These are phyloP conservation scores for Blera fallax DNA, from an alignment of 2,888 invertebrate species.

Conservation along the genomic window DNA sequence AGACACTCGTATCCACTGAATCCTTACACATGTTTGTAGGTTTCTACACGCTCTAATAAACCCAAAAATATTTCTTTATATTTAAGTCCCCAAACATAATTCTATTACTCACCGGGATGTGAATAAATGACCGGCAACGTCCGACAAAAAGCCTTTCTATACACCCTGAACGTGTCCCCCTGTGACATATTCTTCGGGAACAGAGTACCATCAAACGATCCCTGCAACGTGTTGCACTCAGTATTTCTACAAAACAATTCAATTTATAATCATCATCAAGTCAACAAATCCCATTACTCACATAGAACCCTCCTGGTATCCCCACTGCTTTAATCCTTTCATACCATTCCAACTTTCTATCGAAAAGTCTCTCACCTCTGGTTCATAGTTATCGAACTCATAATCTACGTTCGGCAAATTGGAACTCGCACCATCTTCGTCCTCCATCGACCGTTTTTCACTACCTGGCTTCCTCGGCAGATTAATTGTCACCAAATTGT, in stretches of 20 bases:
- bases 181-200: constrained; percentile 85
- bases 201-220: constrained; percentile 87
- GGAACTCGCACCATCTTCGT: constrained; percentile 76
- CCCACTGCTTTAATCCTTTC: constrained; percentile 87
- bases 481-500: constrained; percentile 84
- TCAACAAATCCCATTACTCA: constrained; percentile 70
- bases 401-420: constrained; percentile 78
- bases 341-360: constrained; percentile 86
- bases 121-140: constrained; percentile 84
- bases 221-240: constrained; percentile 86
- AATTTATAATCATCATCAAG: not conserved
- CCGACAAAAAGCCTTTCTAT: constrained; percentile 89
- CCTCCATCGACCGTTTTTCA: constrained; percentile 38
- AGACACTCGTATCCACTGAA: no score
- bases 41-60: no score
- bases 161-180: constrained; percentile 85
- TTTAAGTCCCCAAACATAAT: no score
- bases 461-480: constrained; percentile 76
- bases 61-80: no score
- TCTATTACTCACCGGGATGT: constrained; percentile 75
- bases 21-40: no score
- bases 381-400: constrained; percentile 79
- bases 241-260: constrained; percentile 81
- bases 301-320: constrained; percentile 81
- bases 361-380: constrained; percentile 81